Evolutionary conservation across 2,888 invertebrate genomes (phyloP), one percentile per base, ranked within the genome.

Genomic region (Sclerodermus sp.): DNA sequence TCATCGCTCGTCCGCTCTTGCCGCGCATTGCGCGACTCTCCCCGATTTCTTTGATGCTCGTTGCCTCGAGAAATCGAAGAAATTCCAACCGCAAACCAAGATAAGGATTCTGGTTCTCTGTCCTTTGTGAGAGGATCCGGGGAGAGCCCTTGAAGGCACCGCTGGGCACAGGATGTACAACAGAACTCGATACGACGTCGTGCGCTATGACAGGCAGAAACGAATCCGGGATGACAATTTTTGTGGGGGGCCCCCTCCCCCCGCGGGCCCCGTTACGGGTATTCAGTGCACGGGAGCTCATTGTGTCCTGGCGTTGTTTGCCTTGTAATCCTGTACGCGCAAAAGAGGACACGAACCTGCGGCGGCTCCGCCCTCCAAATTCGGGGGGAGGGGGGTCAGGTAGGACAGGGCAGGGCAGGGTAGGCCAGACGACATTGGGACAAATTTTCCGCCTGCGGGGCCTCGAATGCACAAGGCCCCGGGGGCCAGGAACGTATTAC

Each of bases 381-480:
- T 15, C 13, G 29, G 37, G 10, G 18, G 13, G 16, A 15, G 15
- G 15, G 15, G 10, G 23, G 23, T 5, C 23, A 5, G 23, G 8
- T 3, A 23, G 4, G 23, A 23, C 23, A 8, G 23, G 8, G 8
- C 4, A 23, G 8, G 23, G 23, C 3, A 8, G 8, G 23, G 23
- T n/a, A n/a, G 23, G 8, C 23, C 23, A 23, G 23, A 57, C 53
- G 67, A 70, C 71, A 73, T 67, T 61, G 67, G 67, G 71, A 76
- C 76, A 73, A 75, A 76, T 77, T 77, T 77, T 75, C 75, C 77
- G 75, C 70, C 70, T 75, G 70, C 73, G 71, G 70, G 71, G 73
- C 53, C 66, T 63, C 71, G 74, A 76, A 34, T 34, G 34, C 34
- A 34, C 34, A 44, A n/a, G 43, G 53, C 55, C 53, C 65, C 70